phyloP scores from a whole-genome alignment of 2,797 vertebrate species.

The Chrosomus eos region DNA sequence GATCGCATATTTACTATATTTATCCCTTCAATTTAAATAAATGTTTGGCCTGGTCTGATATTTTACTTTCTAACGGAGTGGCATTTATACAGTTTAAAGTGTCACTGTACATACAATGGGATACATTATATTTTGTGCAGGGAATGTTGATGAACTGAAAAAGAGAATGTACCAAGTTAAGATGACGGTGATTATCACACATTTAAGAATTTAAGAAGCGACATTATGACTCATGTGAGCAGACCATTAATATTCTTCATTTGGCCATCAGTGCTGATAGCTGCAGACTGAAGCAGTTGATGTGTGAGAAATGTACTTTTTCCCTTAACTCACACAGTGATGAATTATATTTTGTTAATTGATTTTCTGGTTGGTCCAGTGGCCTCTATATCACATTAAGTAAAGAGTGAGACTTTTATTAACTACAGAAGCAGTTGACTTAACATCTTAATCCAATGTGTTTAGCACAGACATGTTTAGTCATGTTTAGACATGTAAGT shows the following conservation, averaged over 20 bases:
- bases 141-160: neutral
- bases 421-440: neutral
- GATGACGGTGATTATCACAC: constrained; percentile 1
- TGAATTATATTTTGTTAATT: constrained; percentile 34
- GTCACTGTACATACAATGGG: neutral
- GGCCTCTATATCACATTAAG: neutral
- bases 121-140: neutral
- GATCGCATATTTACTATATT: neutral
- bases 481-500: neutral
- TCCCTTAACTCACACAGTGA: neutral
- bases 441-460: neutral
- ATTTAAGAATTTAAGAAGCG: constrained; percentile 1
- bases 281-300: constrained; percentile 9
- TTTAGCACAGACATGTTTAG: neutral
- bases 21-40: neutral
- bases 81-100: neutral
- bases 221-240: neutral
- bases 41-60: neutral
- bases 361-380: constrained; percentile 29
- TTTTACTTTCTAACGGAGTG: neutral
- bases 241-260: constrained; percentile 8
- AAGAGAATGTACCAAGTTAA: neutral
- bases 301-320: constrained; percentile 10
- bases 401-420: constrained; percentile 12
- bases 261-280: constrained; percentile 16